Base-by-base conservation (phyloP, 2,888 invertebrate genomes). In the Agapostemon virescens region DNA sequence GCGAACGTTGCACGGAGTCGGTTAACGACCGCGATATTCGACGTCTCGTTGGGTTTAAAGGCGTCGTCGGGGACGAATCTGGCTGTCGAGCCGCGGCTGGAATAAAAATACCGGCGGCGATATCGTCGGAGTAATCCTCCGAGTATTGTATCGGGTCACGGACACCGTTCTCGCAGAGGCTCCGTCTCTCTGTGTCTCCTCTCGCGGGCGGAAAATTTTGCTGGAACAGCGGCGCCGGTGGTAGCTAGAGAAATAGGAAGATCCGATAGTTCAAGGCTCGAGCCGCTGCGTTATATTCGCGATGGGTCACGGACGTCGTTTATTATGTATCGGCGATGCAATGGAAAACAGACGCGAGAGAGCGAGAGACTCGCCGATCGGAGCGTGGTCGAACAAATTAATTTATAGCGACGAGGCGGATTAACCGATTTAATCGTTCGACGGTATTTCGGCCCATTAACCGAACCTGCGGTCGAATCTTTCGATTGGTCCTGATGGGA, bases 201-300 rank as follows among this genome's bases (percentile, higher is more conserved):
- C 42, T 6, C 42, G 38, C 13, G 26, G 17, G 49, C 40, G 61
- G 49, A 71, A 81, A 74, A 68, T 69, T 45, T 33, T 40, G 52
- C 15, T 13, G 17, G 1, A 1, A 1, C n/a, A 11, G 11, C 42
- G 55, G 23, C 26, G 17, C n/a, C n/a, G n/a, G n/a, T n/a, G n/a
- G n/a, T n/a, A n/a, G 17, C 64, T 72, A 55, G 82, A 68, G 81
- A 71, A 77, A 81, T 81, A 74, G 74, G 66, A 69, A 45, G 69
- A 74, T 69, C 64, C 82, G 77, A 82, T 82, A 81, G 82, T 77
- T 77, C 77, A 81, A 77, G 82, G 82, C 74, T 75, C 49, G 49
- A 30, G 38, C 26, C 49, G 45, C n/a, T 36, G 63, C 63, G 63
- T 69, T 73, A 69, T 74, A 79, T 69, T 67, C 66, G 67, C 23